Evolutionary conservation across 1,140 invertebrate species (phyloP), one percentile per base, ranked within the genome.

Genomic region (Drosophila ogumai): DNA sequence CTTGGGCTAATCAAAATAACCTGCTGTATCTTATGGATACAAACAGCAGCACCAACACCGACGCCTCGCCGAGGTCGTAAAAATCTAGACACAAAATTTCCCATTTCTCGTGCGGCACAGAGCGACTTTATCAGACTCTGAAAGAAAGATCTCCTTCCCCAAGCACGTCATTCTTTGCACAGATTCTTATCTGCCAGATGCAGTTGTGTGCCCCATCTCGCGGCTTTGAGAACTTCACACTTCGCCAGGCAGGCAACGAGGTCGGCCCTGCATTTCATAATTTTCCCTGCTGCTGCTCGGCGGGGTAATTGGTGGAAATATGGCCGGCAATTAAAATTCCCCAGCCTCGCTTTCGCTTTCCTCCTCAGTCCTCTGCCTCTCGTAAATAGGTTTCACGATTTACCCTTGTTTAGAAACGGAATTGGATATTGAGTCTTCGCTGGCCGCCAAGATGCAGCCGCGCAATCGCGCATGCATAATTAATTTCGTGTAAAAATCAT

Each of bases 401-500:
- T 36, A 40, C 22, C 28, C 22, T 44, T 68, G 65, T 44, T 71
- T 46, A 47, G 65, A 57, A 47, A 47, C 63, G 40, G 40, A 36
- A 66, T 40, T 25, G 41, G 17, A 47, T 67, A 69, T 71, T 71
- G 49, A 31, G 47, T 38, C 43, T 61, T 50, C 41, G 41, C 13
- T 31, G 13, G 44, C 19, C 31, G 50, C 59, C 12, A 65, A 55
- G 63, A 60, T 75, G 74, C 80, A 69, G 73, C 55, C 63, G 59
- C 63, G 59, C 75, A 75, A 77, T 63, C 74, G 74, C 59, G 79
- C 75, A 86, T 87, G 82, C 82, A 86, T 86, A 87, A 86, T 82
- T 86, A 86, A 86, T 86, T 79, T 86, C 79, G 82, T 87, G 82
- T 86, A 86, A 86, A 86, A 87, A 86, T 87, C 79, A 86, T 86